phyloP scores from a whole-genome alignment of 2,797 vertebrate species.

The Macroramphosus scolopax region DNA sequence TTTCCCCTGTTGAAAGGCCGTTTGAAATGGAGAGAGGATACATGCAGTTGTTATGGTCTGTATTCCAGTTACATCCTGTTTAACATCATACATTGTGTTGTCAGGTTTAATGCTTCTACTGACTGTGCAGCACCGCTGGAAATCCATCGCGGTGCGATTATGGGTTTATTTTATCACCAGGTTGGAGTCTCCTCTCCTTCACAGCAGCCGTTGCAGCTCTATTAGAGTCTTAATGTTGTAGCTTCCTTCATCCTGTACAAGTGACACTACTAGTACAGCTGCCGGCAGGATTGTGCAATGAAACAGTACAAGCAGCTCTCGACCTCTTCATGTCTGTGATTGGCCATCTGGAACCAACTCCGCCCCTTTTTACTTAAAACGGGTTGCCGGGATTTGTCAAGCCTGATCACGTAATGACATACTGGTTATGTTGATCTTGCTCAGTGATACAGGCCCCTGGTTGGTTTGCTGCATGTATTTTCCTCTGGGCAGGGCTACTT shows the following conservation, averaged over 20 bases:
- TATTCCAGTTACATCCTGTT: slow-evolving; percentile 16
- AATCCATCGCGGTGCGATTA: background rate
- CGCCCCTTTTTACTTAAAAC: too few relatives aligned
- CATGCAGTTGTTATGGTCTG: background rate
- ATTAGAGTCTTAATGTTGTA: background rate
- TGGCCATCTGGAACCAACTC: too few relatives aligned
- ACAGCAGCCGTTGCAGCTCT: background rate
- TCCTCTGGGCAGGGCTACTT: too few relatives aligned
- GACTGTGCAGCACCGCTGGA: background rate
- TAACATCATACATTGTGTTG: slow-evolving; percentile 3
- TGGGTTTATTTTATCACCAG: background rate
- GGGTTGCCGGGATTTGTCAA: too few relatives aligned
- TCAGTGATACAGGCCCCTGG: too few relatives aligned
- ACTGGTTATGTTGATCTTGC: too few relatives aligned
- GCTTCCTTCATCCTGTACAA: background rate
- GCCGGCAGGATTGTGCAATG: too few relatives aligned
- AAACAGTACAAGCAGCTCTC: too few relatives aligned
- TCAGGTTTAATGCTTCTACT: slow-evolving; percentile 1
- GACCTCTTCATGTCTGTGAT: too few relatives aligned
- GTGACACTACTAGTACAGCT: background rate
- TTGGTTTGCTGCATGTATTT: too few relatives aligned
- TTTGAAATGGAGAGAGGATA: slow-evolving; percentile 5
- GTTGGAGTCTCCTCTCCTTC: background rate
- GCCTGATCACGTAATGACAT: too few relatives aligned
- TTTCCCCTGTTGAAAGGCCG: slow-evolving; percentile 3